A percentile compares a stretch with the other conserved stretches of the same genome.
These are phyloP conservation scores for Ctenomys sociabilis DNA, from an alignment of 2,113 vertebrate species.

Conservation along the genomic window DNA sequence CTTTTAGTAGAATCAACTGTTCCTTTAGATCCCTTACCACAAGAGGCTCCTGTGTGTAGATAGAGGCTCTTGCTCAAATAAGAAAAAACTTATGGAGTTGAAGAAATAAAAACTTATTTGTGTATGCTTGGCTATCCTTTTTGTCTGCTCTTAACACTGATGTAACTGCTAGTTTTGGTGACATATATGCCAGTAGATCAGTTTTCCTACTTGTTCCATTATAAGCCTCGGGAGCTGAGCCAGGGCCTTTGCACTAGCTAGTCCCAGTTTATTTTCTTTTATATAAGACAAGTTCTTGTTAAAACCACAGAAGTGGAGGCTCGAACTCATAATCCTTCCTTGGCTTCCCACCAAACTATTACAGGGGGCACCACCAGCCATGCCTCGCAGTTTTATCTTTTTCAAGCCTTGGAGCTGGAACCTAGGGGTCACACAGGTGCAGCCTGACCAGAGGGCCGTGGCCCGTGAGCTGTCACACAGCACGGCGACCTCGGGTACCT, in stretches of 20 bases:
- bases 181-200: neutral
- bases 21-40: neutral
- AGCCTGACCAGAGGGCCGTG: neutral
- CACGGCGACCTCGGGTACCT: slow-evolving; percentile 85
- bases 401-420: neutral
- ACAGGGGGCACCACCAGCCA: neutral
- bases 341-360: neutral
- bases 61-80: neutral
- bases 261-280: neutral
- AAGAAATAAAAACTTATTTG: neutral
- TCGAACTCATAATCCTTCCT: neutral
- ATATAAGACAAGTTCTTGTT: neutral
- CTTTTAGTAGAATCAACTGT: neutral
- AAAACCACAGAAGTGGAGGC: neutral
- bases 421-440: neutral
- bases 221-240: neutral
- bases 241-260: neutral
- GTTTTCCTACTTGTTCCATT: neutral
- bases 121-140: neutral
- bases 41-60: neutral
- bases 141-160: neutral
- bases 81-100: neutral
- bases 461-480: neutral
- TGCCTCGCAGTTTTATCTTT: neutral
- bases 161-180: neutral